phyloP scores from a whole-genome alignment of 2,113 vertebrate species.

The Sminthopsis crassicaudata region DNA sequence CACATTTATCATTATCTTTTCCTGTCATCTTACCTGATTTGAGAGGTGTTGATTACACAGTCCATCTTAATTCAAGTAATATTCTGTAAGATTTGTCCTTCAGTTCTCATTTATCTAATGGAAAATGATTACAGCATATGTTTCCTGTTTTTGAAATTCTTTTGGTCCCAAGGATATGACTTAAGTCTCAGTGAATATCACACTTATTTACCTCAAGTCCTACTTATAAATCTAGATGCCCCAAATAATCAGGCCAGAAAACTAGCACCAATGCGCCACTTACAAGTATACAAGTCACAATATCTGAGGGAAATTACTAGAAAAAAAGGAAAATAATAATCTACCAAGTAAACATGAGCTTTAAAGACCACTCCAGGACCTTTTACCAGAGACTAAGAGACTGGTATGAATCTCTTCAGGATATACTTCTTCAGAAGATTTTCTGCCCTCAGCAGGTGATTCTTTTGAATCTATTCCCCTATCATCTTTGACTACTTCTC shows the following conservation, averaged over 20 bases:
- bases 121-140: not conserved
- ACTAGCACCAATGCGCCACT: not conserved
- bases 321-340: not conserved
- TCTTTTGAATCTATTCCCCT: not conserved
- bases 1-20: no score
- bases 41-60: not conserved
- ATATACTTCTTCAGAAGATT: not conserved
- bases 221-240: not conserved
- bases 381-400: not conserved
- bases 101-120: not conserved
- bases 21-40: no score
- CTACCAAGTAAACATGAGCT: not conserved
- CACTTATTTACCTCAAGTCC: not conserved
- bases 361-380: not conserved
- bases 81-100: not conserved
- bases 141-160: not conserved
- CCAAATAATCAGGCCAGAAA: not conserved
- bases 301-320: not conserved
- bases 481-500: not conserved
- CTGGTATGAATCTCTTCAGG: not conserved
- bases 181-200: not conserved
- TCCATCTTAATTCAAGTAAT: not conserved
- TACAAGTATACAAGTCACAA: not conserved
- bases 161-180: not conserved
- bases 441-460: not conserved